Conservation (phyloP, 2,797 vertebrate genomes). For the Tauraco hartlaubi region DNA sequence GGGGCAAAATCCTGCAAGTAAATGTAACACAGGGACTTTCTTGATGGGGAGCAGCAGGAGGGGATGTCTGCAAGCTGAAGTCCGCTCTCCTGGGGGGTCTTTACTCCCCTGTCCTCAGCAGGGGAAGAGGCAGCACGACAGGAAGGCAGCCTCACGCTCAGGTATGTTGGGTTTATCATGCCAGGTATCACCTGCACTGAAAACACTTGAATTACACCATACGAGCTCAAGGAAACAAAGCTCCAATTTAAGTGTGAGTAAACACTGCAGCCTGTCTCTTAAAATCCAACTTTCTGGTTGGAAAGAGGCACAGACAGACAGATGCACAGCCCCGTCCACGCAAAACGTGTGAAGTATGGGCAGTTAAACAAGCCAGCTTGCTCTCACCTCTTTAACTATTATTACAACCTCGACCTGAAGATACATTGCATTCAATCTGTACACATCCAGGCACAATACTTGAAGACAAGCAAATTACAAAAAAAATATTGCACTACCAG, state of each 20-base stretch:
- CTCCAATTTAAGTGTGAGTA: background rate
- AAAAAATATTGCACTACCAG: background rate
- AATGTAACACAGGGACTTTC: accelerated
- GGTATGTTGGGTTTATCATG: background rate
- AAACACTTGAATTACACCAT: background rate
- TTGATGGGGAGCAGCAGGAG: background rate
- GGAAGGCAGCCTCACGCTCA: no score
- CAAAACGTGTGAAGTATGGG: no score
- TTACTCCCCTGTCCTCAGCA: background rate
- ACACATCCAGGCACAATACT: background rate
- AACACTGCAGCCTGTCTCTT: background rate
- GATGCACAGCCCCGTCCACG: no score
- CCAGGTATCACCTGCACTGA: background rate
- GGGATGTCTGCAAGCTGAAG: background rate
- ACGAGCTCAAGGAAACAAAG: background rate
- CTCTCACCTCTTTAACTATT: background rate
- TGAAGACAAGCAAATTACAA: background rate
- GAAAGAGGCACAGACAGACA: no score
- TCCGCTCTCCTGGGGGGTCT: background rate
- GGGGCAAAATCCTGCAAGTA: background rate
- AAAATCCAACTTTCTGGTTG: background rate
- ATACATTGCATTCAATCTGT: background rate
- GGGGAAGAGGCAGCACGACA: background rate
- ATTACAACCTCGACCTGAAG: background rate
- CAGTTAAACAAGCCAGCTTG: background rate